Evolutionary conservation across 2,113 vertebrate genomes (phyloP).

Genomic region (Abramis brama): DNA sequence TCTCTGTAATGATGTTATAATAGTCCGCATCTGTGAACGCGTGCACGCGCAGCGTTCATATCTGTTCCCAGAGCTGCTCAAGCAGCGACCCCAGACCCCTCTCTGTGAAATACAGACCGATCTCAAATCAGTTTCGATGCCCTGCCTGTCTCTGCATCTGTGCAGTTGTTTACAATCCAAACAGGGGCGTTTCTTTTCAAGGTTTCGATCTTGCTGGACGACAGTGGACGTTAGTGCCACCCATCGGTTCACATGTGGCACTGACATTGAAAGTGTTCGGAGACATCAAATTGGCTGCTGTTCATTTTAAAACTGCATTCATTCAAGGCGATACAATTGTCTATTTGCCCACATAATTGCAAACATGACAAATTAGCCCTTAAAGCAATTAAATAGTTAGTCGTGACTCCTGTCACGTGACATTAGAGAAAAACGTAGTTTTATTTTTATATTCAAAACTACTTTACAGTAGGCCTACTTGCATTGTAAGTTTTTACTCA

Average conservation of each 20-base stretch:
- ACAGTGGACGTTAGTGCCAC: slow-evolving; percentile 42
- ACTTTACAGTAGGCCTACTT: too few relatives aligned
- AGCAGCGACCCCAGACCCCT: not conserved
- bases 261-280: not conserved
- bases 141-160: slow-evolving; percentile 43
- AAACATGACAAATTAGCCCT: not conserved
- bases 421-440: too few relatives aligned
- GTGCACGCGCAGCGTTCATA: slow-evolving; percentile 6
- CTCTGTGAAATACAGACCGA: not conserved
- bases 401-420: too few relatives aligned
- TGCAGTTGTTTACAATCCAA: slow-evolving; percentile 64
- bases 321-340: not conserved
- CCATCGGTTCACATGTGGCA: slow-evolving; percentile 34
- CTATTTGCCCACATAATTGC: not conserved
- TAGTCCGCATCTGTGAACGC: not conserved
- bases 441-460: too few relatives aligned
- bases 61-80: slow-evolving; percentile 29
- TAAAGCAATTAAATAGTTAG: not conserved
- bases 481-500: not conserved
- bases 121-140: slow-evolving; percentile 45
- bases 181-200: slow-evolving; percentile 59
- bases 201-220: not conserved
- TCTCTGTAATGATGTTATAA: not conserved
- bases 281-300: too few relatives aligned
- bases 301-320: not conserved